These are phyloP conservation scores for Raphicerus campestris DNA, from an alignment of 2,113 vertebrate species.

Conservation along the genomic window DNA sequence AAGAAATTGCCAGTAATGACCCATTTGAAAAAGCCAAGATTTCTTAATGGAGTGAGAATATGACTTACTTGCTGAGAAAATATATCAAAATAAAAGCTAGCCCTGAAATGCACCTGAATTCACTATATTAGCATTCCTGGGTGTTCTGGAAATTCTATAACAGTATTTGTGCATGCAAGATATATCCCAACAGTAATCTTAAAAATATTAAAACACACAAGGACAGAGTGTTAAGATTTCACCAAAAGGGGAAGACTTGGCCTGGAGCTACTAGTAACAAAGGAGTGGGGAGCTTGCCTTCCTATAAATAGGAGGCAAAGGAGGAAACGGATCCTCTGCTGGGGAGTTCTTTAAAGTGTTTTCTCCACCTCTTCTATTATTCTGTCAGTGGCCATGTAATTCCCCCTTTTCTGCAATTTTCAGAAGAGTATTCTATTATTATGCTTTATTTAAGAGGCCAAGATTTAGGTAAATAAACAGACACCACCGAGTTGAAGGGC, in stretches of 20 bases:
- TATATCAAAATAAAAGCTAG: constrained; percentile 31
- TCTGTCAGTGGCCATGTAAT: neutral
- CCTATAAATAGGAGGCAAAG: constrained; percentile 51
- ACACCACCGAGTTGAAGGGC: constrained; percentile 42
- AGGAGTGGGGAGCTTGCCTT: neutral
- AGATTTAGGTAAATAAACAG: constrained; percentile 70
- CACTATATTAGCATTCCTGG: neutral
- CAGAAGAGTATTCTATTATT: constrained; percentile 57
- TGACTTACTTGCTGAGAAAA: constrained; percentile 5
- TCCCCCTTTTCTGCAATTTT: constrained; percentile 50
- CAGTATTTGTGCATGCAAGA: neutral
- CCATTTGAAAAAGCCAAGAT: constrained; percentile 25
- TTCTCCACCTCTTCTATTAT: neutral
- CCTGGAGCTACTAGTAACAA: neutral
- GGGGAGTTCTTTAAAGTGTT: constrained; percentile 9
- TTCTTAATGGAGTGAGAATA: constrained; percentile 37
- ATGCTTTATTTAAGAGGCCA: constrained; percentile 64
- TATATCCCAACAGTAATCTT: neutral
- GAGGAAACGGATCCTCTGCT: neutral
- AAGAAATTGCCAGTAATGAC: constrained; percentile 13
- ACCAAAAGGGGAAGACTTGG: neutral
- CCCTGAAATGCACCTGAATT: neutral
- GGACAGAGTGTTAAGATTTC: neutral
- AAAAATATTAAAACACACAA: constrained; percentile 13
- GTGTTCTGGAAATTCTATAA: constrained; percentile 9